A percentile compares a stretch with the other conserved stretches of the same genome.
These are phyloP conservation scores for Tapirus indicus DNA, from an alignment of 2,797 vertebrate genomes.

Conservation along the genomic window DNA sequence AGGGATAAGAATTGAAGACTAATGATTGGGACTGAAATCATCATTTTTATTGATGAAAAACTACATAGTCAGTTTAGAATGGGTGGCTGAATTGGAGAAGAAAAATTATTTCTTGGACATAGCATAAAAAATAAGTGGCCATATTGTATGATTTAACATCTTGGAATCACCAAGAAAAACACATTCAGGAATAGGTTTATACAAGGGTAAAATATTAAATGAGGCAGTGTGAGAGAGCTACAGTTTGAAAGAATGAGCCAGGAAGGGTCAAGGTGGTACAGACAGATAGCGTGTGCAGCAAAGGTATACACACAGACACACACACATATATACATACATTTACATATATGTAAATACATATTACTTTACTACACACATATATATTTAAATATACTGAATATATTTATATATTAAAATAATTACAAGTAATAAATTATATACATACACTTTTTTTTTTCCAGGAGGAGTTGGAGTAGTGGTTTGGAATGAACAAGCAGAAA, in stretches of 20 bases:
- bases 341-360: not conserved
- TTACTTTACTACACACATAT: not conserved
- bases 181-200: not conserved
- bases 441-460: not conserved
- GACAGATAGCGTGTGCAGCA: not conserved
- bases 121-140: not conserved
- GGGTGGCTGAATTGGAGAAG: not conserved
- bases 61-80: not conserved
- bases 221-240: not conserved
- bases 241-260: not conserved
- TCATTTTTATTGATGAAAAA: constrained; percentile 25
- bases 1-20: not conserved
- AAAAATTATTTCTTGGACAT: not conserved
- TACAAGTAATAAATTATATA: not conserved
- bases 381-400: not conserved
- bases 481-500: not conserved
- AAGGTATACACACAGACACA: not conserved
- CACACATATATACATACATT: not conserved
- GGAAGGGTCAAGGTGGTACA: not conserved
- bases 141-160: not conserved
- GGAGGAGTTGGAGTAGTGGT: not conserved
- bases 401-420: not conserved
- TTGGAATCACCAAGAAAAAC: not conserved
- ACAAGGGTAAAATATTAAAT: not conserved
- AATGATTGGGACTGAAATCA: not conserved